Evolutionary conservation across 2,797 vertebrate species (phyloP).

Genomic region (Myotis vivesi): DNA sequence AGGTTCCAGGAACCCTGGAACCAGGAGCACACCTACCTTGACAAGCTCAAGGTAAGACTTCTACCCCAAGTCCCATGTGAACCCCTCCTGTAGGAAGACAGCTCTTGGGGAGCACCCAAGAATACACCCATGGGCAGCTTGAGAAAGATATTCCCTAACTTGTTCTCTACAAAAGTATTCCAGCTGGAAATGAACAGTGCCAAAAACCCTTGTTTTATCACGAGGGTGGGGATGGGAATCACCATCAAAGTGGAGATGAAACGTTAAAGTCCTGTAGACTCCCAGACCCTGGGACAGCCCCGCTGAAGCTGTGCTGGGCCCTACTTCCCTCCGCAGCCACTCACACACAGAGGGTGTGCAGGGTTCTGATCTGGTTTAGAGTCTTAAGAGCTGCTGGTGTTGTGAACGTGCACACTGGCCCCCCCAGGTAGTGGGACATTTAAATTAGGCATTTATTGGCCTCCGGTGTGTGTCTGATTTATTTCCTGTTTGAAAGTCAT

Average conservation of each 20-base stretch:
- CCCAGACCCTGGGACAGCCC: not conserved
- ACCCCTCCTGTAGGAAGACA: not conserved
- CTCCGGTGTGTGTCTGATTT: not conserved
- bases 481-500: not conserved
- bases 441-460: not conserved
- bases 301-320: not conserved
- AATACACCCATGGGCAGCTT: not conserved
- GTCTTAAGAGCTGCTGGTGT: not conserved
- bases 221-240: not conserved
- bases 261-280: too few relatives aligned
- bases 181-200: not conserved
- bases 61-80: fast-evolving
- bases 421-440: fast-evolving
- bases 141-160: not conserved
- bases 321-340: fast-evolving
- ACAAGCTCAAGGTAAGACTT: constrained; percentile 94
- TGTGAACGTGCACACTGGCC: fast-evolving
- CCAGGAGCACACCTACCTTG: constrained; percentile 93
- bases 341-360: fast-evolving
- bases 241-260: not conserved
- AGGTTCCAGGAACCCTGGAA: constrained; percentile 94
- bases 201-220: not conserved
- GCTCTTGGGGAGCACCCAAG: not conserved
- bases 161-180: not conserved
- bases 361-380: not conserved